Base-by-base conservation (phyloP, 2,113 vertebrate genomes). In the Coptodon rendalli region DNA sequence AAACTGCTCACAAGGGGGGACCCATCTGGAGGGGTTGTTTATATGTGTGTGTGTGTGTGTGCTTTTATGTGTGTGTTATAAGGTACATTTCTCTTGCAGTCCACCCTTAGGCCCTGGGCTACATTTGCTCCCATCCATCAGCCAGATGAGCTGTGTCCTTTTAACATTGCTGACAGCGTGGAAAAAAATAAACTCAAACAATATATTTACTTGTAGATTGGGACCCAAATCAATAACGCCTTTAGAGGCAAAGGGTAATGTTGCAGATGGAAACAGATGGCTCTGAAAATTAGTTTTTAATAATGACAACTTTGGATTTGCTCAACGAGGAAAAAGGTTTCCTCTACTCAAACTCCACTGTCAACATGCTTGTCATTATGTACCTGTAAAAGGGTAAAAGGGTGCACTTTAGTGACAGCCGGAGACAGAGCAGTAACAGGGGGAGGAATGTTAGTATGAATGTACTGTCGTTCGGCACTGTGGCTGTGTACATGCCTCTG, bases 151-250 rank as follows among this genome's bases (percentile, higher is more conserved):
- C 89, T 93, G 93, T 93, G 95, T 95, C 95, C 95, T 96, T 96
- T 94, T 95, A 96, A 95, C 96, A 95, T 95, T 95, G 95, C 93
- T 95, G 91, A 94, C 89, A 94, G 92, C 91, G 85, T 76, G 71
- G 80, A 89, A n/a, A 79, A 61, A 73, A 76, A 78, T 45, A 48
- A 90, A 91, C 86, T 88, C 90, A 91, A 89, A 95, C 93, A 94
- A 95, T 94, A 95, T 94, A 95, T 96, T 95, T 96, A 95, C 95
- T 96, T 96, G 95, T 94, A 95, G 94, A 96, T 96, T 95, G 95
- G 85, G 76, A 86, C 84, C 79, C 86, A 87, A 95, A 96, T 96
- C 95, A 95, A 96, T 96, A 95, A 93, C 84, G 90, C 88, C 92
- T 91, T 95, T 91, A 89, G 89, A 93, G 86, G 90, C 88, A 71